Percentiles rank a stretch among this genome's conserved stretches.
Evolutionary conservation across 1,140 invertebrate species (phyloP).

Genomic region (Tetragnatha versicolor): DNA sequence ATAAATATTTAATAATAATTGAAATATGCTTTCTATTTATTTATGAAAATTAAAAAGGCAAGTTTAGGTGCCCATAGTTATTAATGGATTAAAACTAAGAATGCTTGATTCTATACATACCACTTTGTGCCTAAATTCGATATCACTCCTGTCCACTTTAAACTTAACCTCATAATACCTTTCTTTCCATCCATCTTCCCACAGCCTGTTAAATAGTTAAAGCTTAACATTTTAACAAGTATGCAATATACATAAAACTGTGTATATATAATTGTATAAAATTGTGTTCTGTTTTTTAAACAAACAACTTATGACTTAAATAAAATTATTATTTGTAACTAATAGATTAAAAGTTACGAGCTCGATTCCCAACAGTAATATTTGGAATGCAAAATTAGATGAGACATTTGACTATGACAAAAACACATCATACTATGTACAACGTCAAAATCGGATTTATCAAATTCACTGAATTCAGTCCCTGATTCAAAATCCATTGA

Average conservation of each 20-base stretch:
- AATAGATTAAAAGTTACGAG: too few relatives aligned
- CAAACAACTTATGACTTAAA: neutral
- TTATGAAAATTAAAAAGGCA: neutral
- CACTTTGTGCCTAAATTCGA: slow-evolving; percentile 88
- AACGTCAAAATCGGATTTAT: too few relatives aligned
- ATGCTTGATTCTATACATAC: slow-evolving; percentile 59
- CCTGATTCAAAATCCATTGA: too few relatives aligned
- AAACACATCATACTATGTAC: too few relatives aligned
- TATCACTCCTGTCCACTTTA: slow-evolving; percentile 80
- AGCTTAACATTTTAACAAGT: neutral
- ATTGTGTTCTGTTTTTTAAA: neutral
- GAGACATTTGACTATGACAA: too few relatives aligned
- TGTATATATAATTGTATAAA: neutral
- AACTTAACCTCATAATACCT: slow-evolving; percentile 98
- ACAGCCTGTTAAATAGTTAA: slow-evolving; percentile 71
- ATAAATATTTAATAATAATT: too few relatives aligned
- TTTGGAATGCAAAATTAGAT: neutral
- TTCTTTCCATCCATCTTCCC: slow-evolving; percentile 98
- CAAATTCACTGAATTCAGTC: too few relatives aligned
- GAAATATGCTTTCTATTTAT: neutral
- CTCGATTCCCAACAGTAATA: too few relatives aligned
- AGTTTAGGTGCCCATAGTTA: neutral
- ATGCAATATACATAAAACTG: neutral
- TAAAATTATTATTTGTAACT: neutral
- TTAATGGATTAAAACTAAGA: too few relatives aligned